A percentile compares a stretch with the other conserved stretches of the same genome.
Evolutionary conservation across 2,888 invertebrate species (phyloP).

Genomic region (Ariolimax columbianus): DNA sequence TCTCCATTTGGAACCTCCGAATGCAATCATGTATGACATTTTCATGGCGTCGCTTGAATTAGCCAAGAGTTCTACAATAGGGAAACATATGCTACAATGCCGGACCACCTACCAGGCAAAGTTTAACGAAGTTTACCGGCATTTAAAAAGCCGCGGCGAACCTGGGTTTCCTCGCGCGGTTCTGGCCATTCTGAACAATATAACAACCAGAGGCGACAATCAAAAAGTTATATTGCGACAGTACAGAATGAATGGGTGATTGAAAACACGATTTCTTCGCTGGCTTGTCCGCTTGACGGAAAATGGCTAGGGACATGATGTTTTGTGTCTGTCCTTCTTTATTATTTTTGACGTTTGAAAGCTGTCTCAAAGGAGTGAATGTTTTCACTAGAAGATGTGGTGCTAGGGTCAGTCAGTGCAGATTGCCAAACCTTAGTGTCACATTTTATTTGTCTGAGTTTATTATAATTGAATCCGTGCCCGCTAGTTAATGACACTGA

Average conservation of each 20-base stretch:
- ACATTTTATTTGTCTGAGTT: not conserved
- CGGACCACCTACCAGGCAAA: constrained; percentile 23
- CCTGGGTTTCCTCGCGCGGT: not conserved
- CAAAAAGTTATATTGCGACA: constrained; percentile 10
- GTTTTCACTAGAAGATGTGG: constrained; percentile 8
- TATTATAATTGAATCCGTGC: not conserved
- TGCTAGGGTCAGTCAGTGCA: not conserved
- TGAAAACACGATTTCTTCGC: constrained; percentile 5
- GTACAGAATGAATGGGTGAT: not conserved
- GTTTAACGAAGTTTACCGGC: not conserved
- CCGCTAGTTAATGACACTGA: too few relatives aligned
- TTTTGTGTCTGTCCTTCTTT: not conserved
- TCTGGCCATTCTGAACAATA: constrained; percentile 5
- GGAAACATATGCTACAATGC: constrained; percentile 25
- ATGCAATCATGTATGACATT: not conserved
- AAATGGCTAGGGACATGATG: not conserved
- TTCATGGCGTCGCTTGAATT: not conserved
- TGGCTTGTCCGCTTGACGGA: constrained; percentile 4
- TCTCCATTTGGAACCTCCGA: not conserved
- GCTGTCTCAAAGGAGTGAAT: not conserved
- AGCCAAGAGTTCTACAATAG: not conserved
- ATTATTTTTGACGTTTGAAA: constrained; percentile 23
- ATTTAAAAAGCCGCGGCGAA: not conserved
- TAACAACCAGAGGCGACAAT: constrained; percentile 5
- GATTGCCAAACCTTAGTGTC: not conserved